Evolutionary conservation across 2,888 invertebrate species (phyloP).

Genomic region (Salpingus planirostris): DNA sequence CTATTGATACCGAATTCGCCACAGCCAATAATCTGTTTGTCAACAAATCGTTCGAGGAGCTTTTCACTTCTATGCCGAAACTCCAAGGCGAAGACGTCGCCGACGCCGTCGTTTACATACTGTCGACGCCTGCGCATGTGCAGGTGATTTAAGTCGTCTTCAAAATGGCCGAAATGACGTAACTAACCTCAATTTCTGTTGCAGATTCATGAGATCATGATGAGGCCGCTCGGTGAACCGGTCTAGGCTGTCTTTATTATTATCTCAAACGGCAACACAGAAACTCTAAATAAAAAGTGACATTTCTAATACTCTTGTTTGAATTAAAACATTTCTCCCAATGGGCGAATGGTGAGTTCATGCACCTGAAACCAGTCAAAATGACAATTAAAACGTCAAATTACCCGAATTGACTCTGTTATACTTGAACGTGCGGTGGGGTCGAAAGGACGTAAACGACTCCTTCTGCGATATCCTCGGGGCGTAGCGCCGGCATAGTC

Average conservation of each 20-base stretch:
- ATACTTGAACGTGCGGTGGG: constrained; percentile 8
- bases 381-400: background rate
- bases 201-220: background rate
- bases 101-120: constrained; percentile 13
- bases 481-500: constrained; percentile 3
- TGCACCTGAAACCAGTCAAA: constrained; percentile 4
- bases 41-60: constrained; percentile 6
- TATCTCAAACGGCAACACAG: too few species aligned
- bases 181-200: background rate
- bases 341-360: constrained; percentile 3
- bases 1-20: constrained; percentile 21
- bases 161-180: too few species aligned
- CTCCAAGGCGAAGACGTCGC: constrained; percentile 7
- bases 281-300: too few species aligned
- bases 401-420: background rate
- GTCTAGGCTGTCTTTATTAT: too few species aligned
- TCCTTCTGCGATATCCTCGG: constrained; percentile 5
- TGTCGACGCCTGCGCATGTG: constrained; percentile 12
- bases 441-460: constrained; percentile 5
- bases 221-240: background rate
- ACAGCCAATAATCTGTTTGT: constrained; percentile 1
- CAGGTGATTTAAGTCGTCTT: constrained; percentile 6
- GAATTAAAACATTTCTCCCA: constrained; percentile 1
- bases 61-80: constrained; percentile 9
- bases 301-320: too few species aligned